phyloP scores from a whole-genome alignment of 2,888 invertebrate species.

The Hydraecia micacea region DNA sequence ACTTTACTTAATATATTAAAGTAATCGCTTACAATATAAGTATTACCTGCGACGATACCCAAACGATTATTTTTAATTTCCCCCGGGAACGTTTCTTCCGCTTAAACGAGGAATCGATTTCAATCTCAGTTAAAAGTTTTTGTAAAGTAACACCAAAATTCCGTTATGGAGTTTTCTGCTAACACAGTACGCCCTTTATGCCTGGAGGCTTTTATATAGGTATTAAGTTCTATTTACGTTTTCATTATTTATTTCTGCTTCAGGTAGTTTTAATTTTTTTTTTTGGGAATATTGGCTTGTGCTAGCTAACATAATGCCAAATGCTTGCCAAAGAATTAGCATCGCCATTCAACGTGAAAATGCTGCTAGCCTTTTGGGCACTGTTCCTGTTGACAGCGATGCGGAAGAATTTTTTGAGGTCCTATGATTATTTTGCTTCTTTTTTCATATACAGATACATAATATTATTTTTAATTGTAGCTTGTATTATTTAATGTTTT shows the following conservation, averaged over 20 bases:
- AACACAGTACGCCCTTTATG: conserved; percentile 18
- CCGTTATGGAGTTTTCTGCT: conserved; percentile 31
- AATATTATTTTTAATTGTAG: background rate
- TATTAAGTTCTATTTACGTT: background rate
- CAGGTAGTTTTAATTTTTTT: background rate
- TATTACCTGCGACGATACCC: conserved; percentile 55
- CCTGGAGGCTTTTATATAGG: background rate
- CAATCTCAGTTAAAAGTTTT: conserved; percentile 62
- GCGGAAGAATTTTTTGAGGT: background rate
- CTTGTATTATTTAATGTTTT: background rate
- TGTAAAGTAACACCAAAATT: conserved; percentile 58
- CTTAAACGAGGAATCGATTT: conserved; percentile 64
- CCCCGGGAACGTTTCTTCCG: conserved; percentile 61
- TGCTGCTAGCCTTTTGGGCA: background rate
- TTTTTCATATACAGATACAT: background rate
- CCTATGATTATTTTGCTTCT: background rate
- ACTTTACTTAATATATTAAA: conserved; percentile 36
- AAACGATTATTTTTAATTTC: conserved; percentile 67
- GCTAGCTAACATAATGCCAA: too few species aligned
- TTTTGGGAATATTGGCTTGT: background rate
- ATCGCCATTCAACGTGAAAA: background rate
- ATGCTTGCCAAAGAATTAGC: background rate
- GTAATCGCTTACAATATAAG: conserved; percentile 42
- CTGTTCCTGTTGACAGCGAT: background rate
- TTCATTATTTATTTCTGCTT: background rate